phyloP scores from a whole-genome alignment of 2,888 invertebrate genomes.

The Scaptomyza polygonia region DNA sequence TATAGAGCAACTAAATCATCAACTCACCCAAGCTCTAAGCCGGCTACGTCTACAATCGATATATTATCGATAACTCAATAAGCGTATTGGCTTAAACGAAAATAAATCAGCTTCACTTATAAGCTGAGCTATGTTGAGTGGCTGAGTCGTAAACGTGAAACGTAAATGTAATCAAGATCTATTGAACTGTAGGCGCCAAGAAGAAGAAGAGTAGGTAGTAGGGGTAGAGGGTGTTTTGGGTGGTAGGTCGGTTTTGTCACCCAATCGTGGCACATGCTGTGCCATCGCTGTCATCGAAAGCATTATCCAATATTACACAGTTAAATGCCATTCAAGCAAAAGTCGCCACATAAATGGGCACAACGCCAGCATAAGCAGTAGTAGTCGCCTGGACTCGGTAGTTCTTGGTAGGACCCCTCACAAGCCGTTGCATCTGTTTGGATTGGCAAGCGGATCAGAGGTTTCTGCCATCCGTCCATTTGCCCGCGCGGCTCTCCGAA shows the following conservation, averaged over 20 bases:
- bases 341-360: slow-evolving; percentile 54
- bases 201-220: not conserved
- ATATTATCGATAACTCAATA: slow-evolving; percentile 15
- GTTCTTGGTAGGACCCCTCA: not conserved
- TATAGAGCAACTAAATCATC: not conserved
- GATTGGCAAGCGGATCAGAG: slow-evolving; percentile 19
- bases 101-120: slow-evolving; percentile 1
- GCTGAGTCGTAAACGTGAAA: slow-evolving; percentile 9
- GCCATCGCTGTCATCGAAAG: slow-evolving; percentile 40
- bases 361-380: slow-evolving; percentile 23
- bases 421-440: slow-evolving; percentile 4
- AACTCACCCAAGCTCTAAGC: not conserved
- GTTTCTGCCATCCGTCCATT: not conserved
- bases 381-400: slow-evolving; percentile 4
- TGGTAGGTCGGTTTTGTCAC: not conserved
- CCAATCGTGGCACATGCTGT: slow-evolving; percentile 21
- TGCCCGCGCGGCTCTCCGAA: not conserved
- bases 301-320: slow-evolving; percentile 64
- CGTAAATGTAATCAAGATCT: slow-evolving; percentile 62
- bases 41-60: slow-evolving; percentile 10
- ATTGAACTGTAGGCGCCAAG: slow-evolving; percentile 48
- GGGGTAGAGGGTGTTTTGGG: too few species aligned
- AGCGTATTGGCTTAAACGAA: not conserved
- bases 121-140: slow-evolving; percentile 7
- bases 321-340: slow-evolving; percentile 62